phyloP scores from a whole-genome alignment of 2,797 vertebrate genomes.

The Lophius americanus region DNA sequence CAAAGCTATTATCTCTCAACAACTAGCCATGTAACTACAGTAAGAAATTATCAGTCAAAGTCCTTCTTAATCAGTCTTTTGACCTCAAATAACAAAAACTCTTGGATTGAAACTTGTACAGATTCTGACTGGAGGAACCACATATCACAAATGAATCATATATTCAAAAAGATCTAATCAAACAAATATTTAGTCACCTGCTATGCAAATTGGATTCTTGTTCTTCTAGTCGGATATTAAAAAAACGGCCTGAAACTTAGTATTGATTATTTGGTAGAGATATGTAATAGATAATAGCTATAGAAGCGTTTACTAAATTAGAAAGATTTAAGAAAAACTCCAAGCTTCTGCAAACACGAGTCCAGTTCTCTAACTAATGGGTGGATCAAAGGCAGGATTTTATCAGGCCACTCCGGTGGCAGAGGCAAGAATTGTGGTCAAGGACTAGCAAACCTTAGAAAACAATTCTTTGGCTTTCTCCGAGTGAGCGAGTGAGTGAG shows the following conservation, averaged over 20 bases:
- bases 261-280: background rate
- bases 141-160: background rate
- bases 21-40: background rate
- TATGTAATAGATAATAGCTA: no score
- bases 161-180: background rate
- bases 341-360: conserved; percentile 43
- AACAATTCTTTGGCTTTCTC: conserved; percentile 23
- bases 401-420: conserved; percentile 74
- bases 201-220: background rate
- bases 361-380: conserved; percentile 55
- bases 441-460: conserved; percentile 23
- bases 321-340: background rate
- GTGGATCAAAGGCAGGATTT: conserved; percentile 78
- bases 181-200: conserved; percentile 16
- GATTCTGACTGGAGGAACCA: background rate
- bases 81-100: background rate
- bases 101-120: background rate
- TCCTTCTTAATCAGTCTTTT: background rate
- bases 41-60: background rate
- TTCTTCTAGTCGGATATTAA: background rate
- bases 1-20: background rate
- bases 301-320: no score
- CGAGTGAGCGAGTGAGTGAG: background rate
- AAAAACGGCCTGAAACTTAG: background rate
- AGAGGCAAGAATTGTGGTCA: conserved; percentile 49